A percentile compares a stretch with the other conserved stretches of the same genome.
Conservation (phyloP, 2,797 vertebrate genomes). For the Microctenopoma stevenorrisi region DNA sequence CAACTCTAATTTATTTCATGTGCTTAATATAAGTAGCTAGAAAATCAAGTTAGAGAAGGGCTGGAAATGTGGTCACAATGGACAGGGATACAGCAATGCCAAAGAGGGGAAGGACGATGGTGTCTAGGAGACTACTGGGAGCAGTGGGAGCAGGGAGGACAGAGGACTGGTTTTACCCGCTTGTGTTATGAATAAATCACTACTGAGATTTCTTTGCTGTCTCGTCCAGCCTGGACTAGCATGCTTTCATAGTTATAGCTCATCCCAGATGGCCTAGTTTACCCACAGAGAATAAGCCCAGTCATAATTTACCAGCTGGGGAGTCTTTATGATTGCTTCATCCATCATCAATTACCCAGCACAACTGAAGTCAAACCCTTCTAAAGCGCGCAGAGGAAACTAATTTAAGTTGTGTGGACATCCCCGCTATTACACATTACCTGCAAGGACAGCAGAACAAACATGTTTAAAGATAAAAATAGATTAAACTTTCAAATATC, state of each 20-base stretch:
- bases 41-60: constrained; percentile 30
- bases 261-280: constrained; percentile 72
- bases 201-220: constrained; percentile 62
- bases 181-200: constrained; percentile 81
- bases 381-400: constrained; percentile 17
- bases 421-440: constrained; percentile 22
- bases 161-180: constrained; percentile 67
- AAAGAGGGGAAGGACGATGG: constrained; percentile 41
- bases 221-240: constrained; percentile 56
- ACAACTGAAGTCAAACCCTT: constrained; percentile 46
- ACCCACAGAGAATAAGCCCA: constrained; percentile 63
- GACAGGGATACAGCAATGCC: constrained; percentile 38
- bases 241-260: constrained; percentile 59
- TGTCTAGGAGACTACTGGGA: constrained; percentile 42
- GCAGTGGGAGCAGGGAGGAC: constrained; percentile 38
- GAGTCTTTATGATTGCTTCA: constrained; percentile 67
- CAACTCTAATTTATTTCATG: constrained; percentile 49
- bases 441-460: constrained; percentile 23
- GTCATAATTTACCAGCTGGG: constrained; percentile 69
- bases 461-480: constrained; percentile 6
- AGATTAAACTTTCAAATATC: constrained; percentile 10
- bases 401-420: constrained; percentile 41
- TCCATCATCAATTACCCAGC: constrained; percentile 65
- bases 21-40: constrained; percentile 68
- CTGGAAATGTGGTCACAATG: constrained; percentile 34